A percentile compares a stretch with the other conserved stretches of the same genome.
These are phyloP conservation scores for Phycodurus eques DNA, from an alignment of 2,113 vertebrate genomes.

Conservation along the genomic window DNA sequence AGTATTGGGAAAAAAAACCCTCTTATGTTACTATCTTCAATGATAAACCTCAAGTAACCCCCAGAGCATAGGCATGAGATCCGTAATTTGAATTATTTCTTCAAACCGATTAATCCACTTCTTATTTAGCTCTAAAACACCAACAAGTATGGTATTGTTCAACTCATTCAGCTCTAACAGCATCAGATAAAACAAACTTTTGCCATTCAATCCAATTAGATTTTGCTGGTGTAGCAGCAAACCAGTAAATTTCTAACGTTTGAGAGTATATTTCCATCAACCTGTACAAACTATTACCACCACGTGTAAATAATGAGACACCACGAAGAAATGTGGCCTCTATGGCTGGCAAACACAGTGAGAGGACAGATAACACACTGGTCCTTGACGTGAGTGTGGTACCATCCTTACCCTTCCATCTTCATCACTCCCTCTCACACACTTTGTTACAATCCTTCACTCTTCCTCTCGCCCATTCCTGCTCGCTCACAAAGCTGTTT, in stretches of 20 bases:
- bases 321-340: conserved; percentile 53
- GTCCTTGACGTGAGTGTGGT: conserved; percentile 35
- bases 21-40: no score
- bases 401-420: conserved; percentile 53
- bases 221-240: neutral
- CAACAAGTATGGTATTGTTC: no score
- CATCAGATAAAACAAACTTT: neutral
- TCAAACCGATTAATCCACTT: no score
- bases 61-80: no score
- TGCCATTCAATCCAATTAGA: neutral
- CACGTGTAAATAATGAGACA: conserved; percentile 86
- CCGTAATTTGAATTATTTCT: no score
- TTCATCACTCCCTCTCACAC: conserved; percentile 57
- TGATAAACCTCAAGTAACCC: no score
- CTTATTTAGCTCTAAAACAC: no score
- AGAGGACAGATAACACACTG: conserved; percentile 46
- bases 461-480: conserved; percentile 31
- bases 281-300: conserved; percentile 75
- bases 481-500: conserved; percentile 33
- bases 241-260: neutral
- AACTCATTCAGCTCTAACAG: no score
- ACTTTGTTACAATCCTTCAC: conserved; percentile 47
- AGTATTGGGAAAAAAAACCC: no score
- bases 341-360: conserved; percentile 38
- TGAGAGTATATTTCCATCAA: conserved; percentile 9